A percentile compares a stretch with the other conserved stretches of the same genome.
phyloP scores from a whole-genome alignment of 2,797 vertebrate genomes.

The Lagorchestes hirsutus region DNA sequence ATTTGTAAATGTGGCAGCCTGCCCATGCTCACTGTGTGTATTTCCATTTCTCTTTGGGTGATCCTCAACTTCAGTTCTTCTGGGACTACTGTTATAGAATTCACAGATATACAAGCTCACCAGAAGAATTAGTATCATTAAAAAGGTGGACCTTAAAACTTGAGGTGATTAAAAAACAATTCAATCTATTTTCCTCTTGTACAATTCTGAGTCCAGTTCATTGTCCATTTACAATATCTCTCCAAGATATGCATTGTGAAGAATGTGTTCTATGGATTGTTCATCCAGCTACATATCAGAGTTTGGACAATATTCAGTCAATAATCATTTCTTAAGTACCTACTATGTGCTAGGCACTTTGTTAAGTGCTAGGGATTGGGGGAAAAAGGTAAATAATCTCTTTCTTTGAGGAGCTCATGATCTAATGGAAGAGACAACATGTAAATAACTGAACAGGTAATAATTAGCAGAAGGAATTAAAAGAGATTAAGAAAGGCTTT shows the following conservation, averaged over 20 bases:
- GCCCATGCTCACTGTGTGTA: not conserved
- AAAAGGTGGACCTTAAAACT: not conserved
- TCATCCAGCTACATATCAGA: not conserved
- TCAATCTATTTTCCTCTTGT: not conserved
- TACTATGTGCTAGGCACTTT: not conserved
- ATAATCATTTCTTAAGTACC: not conserved
- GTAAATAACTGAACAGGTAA: no score
- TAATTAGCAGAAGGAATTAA: not conserved
- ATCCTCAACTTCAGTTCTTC: not conserved
- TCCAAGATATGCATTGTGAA: not conserved
- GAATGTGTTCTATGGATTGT: not conserved
- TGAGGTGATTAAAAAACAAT: not conserved
- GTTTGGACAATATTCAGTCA: not conserved
- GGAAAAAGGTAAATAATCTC: not conserved
- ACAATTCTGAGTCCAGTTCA: not conserved
- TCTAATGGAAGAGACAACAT: not conserved
- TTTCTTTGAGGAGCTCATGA: not conserved
- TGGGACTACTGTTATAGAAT: not conserved
- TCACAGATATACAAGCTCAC: not conserved
- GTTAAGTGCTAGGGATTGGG: not conserved
- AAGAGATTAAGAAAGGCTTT: conserved; percentile 44
- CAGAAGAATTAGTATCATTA: not conserved
- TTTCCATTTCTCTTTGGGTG: not conserved
- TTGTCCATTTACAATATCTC: not conserved
- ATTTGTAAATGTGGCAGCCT: not conserved